Evolutionary conservation across 1,140 invertebrate genomes (phyloP).

Genomic region (Cyphomyrmex costatus): DNA sequence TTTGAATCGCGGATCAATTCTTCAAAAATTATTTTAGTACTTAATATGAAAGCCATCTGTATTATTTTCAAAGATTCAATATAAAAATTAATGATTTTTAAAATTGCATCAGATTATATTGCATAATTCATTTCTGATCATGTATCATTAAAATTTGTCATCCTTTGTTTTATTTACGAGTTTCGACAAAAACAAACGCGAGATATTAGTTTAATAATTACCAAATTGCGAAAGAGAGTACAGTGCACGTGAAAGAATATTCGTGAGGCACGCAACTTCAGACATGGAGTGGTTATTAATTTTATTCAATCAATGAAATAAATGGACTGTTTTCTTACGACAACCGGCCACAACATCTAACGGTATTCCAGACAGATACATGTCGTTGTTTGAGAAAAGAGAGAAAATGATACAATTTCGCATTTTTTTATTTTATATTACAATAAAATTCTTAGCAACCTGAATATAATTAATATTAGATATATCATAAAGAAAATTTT

Average conservation of each 20-base stretch:
- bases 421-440: neutral
- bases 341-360: neutral
- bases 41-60: neutral
- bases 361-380: neutral
- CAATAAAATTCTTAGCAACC: neutral
- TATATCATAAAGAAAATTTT: neutral
- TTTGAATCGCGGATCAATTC: neutral
- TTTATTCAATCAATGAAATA: neutral
- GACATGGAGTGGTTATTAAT: neutral
- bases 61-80: neutral
- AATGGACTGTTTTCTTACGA: neutral
- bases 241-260: neutral
- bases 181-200: neutral
- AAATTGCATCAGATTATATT: neutral
- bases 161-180: neutral
- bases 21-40: neutral
- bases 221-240: neutral
- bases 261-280: neutral
- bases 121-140: neutral
- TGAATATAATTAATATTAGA: constrained; percentile 5
- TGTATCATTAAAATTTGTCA: neutral
- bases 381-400: neutral
- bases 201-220: constrained; percentile 10
- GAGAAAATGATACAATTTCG: neutral
- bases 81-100: neutral